Base-by-base conservation (phyloP, 2,797 vertebrate species). In the Botia almorhae region DNA sequence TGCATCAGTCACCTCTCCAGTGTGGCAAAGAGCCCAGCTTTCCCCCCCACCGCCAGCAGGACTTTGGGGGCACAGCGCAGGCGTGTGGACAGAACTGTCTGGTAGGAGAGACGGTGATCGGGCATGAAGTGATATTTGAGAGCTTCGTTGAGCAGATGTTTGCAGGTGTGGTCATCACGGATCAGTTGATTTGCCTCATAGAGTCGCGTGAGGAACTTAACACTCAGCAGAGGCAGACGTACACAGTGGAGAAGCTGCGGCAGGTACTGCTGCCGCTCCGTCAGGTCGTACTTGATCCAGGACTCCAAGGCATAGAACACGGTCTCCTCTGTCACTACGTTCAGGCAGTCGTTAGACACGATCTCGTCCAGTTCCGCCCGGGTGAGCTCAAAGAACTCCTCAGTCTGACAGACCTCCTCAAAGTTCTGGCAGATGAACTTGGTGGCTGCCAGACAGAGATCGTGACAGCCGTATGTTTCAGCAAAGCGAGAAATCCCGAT, bases 121-220 rank as follows among this genome's bases (percentile, higher is more conserved):
- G 98, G 98, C 98, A 98, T 99, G 86, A 99, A 99, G 90, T 99
- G 97, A 91, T 99, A 99, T 86, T 99, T 98, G 3, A 99, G 96
- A 56, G 98, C 97, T 93, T 99, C 98, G 2, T 99, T 99, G 73
- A 99, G 95, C 82, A 99, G 95, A 85, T 98, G 97, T 87, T 99
- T 99, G 88, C 98, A 99, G 0, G 97, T 94, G 17, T 96, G 97
- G 90, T 99, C 98, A 8, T 99, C 98, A 4, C 98, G 95, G 89
- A 99, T 97, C 84, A 99, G 97, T 86, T 99, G 98, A 91, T 99
- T 99, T 58, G 98, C 98, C 93, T 99, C 98, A 16, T 99, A 99
- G 0, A 99, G 89, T 72, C 98, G 93, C 0, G 97, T 99, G 33
- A 99, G 96, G 85, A 98, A 99, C 90, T 97, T 98, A 21, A 99